These are phyloP conservation scores for Stenolophus ochropezus DNA, from an alignment of 2,888 invertebrate genomes.

Conservation along the genomic window DNA sequence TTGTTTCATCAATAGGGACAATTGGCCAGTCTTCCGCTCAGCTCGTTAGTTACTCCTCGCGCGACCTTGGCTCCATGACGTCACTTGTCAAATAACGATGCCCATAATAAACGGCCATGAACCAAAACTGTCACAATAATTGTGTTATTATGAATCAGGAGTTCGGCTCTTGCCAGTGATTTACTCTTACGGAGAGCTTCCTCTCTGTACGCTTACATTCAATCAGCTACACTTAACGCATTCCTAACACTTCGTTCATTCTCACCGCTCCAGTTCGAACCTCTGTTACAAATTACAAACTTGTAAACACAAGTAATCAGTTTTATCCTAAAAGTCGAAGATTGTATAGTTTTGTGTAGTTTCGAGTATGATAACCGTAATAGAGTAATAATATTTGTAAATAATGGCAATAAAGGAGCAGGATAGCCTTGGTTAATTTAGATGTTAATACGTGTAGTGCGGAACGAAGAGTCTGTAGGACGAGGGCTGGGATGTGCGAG, in stretches of 20 bases:
- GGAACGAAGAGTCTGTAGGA: background rate
- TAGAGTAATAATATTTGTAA: background rate
- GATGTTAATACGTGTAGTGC: slow-evolving; percentile 53
- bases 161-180: slow-evolving; percentile 29
- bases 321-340: too few species aligned
- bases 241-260: background rate
- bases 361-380: too few species aligned
- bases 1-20: slow-evolving; percentile 47
- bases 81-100: slow-evolving; percentile 57
- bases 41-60: slow-evolving; percentile 7
- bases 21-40: slow-evolving; percentile 46
- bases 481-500: slow-evolving; percentile 21
- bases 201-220: background rate
- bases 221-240: background rate
- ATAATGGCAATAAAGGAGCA: background rate
- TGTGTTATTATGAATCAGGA: slow-evolving; percentile 57
- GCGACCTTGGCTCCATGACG: slow-evolving; percentile 52
- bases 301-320: too few species aligned
- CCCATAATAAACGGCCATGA: slow-evolving; percentile 57
- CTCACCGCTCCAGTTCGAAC: too few species aligned
- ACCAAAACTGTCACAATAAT: slow-evolving; percentile 60
- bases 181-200: slow-evolving; percentile 21
- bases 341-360: too few species aligned
- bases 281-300: too few species aligned
- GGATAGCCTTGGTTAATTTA: slow-evolving; percentile 24